Percentiles rank a stretch among this genome's conserved stretches.
Conservation (phyloP, 2,797 vertebrate genomes). For the Cirrhinus molitorella region DNA sequence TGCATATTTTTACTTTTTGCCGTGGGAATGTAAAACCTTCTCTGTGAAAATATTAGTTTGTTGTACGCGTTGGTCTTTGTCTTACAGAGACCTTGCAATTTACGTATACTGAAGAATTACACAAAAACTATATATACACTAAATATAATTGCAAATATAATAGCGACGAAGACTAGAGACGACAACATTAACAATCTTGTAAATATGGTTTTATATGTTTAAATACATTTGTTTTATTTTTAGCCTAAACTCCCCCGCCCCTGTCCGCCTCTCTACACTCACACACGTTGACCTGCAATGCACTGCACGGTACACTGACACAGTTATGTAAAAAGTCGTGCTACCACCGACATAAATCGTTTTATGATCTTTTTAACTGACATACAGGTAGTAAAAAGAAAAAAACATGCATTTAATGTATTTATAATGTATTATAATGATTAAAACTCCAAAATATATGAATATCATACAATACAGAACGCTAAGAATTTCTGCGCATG, state of each 20-base stretch:
- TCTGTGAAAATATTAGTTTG: not conserved
- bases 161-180: not conserved
- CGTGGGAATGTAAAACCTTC: not conserved
- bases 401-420: not conserved
- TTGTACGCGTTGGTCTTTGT: not conserved
- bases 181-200: not conserved
- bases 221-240: slow-evolving; percentile 1
- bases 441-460: slow-evolving; percentile 52
- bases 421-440: not conserved
- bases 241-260: not conserved
- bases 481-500: slow-evolving; percentile 64
- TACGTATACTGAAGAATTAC: not conserved
- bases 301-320: slow-evolving; percentile 79
- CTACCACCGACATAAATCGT: not conserved
- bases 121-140: not conserved
- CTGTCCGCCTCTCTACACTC: not conserved
- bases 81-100: not conserved
- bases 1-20: not conserved
- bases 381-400: not conserved
- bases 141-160: not conserved
- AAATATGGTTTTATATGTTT: not conserved
- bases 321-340: slow-evolving; percentile 78
- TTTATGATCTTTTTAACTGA: not conserved
- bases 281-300: slow-evolving; percentile 77
- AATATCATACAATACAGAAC: slow-evolving; percentile 45